These are phyloP conservation scores for Gobionotothen gibberifrons DNA, from an alignment of 2,797 vertebrate genomes.

Conservation along the genomic window DNA sequence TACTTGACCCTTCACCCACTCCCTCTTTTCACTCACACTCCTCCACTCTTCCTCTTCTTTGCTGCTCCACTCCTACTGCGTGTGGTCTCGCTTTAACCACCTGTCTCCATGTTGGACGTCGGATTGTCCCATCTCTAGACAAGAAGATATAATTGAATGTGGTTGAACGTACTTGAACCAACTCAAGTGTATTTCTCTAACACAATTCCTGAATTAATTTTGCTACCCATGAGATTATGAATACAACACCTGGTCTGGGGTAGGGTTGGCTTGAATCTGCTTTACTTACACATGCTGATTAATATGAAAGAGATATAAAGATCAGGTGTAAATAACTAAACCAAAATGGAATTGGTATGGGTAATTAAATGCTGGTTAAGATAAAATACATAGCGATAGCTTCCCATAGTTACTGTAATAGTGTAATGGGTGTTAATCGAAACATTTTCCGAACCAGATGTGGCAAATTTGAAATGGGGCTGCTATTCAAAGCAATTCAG, in stretches of 20 bases:
- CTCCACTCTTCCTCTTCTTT: conserved; percentile 53
- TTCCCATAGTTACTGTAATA: neutral
- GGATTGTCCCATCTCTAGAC: conserved; percentile 35
- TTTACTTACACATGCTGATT: conserved; percentile 7
- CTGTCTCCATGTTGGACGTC: conserved; percentile 42
- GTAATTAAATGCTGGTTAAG: neutral
- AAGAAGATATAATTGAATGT: conserved; percentile 42
- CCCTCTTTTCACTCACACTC: conserved; percentile 62
- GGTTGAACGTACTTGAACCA: conserved; percentile 34
- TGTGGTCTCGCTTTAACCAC: conserved; percentile 68
- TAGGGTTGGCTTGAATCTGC: conserved; percentile 20
- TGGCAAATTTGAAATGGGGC: no score
- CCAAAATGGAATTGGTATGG: neutral
- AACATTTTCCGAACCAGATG: no score
- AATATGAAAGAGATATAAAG: neutral
- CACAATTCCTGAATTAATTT: conserved; percentile 30
- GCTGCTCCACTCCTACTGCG: conserved; percentile 50
- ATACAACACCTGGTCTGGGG: conserved; percentile 64
- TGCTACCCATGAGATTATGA: conserved; percentile 18
- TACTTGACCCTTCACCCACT: conserved; percentile 76
- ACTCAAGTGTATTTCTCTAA: conserved; percentile 29
- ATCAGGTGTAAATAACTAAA: neutral
- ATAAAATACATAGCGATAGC: neutral
- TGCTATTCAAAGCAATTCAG: neutral
- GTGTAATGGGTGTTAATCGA: neutral